Evolutionary conservation across 2,888 invertebrate genomes (phyloP).

Genomic region (Branchipolynoe longqiensis): DNA sequence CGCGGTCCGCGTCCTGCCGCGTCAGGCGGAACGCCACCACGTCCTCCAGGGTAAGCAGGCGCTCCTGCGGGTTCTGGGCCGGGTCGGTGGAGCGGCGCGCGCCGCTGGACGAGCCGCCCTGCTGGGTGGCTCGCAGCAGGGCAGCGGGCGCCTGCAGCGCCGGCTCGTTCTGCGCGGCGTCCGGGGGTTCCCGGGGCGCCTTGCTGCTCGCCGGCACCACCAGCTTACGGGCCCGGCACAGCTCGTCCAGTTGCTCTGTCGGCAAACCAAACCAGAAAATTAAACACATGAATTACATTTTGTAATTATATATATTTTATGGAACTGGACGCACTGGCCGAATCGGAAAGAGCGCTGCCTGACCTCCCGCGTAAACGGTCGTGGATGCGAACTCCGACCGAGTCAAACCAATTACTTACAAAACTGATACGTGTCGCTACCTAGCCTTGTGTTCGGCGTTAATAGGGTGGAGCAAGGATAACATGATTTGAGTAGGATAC

Average conservation of each 20-base stretch:
- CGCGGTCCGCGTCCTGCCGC: slow-evolving; percentile 19
- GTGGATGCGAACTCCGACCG: too few relatives aligned
- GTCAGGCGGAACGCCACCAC: slow-evolving; percentile 40
- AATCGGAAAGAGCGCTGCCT: too few relatives aligned
- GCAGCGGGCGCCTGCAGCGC: not conserved
- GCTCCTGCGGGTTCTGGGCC: slow-evolving; percentile 41
- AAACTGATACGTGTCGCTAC: too few relatives aligned
- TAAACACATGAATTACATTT: too few relatives aligned
- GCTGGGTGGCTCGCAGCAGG: not conserved
- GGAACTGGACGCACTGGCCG: too few relatives aligned
- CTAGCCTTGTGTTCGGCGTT: too few relatives aligned
- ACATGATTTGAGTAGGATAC: too few relatives aligned
- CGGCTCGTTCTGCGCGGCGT: not conserved
- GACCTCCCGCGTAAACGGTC: too few relatives aligned
- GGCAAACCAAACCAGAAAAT: too few relatives aligned
- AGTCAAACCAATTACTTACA: too few relatives aligned
- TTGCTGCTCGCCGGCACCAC: slow-evolving; percentile 9
- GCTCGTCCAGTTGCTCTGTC: slow-evolving; percentile 42
- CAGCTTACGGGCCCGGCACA: slow-evolving; percentile 23
- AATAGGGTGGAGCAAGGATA: too few relatives aligned
- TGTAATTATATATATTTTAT: too few relatives aligned
- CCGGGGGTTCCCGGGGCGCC: not conserved
- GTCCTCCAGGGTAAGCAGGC: slow-evolving; percentile 44
- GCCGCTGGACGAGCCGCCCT: not conserved
- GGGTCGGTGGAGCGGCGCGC: not conserved